These are phyloP conservation scores for Amphibalanus amphitrite DNA, from an alignment of 1,140 invertebrate species.

Conservation along the genomic window DNA sequence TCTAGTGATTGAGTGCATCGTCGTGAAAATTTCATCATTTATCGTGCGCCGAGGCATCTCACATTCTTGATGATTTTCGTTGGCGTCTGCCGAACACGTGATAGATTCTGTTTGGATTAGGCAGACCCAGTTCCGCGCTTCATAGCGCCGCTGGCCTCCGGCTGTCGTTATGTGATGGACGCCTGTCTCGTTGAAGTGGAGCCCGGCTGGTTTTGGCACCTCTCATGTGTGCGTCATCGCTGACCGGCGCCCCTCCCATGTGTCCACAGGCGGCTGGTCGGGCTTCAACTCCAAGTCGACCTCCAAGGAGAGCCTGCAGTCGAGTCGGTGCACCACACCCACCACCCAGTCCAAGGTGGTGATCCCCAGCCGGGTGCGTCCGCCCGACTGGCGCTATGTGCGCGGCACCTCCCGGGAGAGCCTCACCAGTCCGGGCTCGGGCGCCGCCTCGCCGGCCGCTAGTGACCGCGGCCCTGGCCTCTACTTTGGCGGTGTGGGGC, in stretches of 20 bases:
- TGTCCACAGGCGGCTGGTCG: conserved; percentile 17
- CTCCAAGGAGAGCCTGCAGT: conserved; percentile 19
- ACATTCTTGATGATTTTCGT: too few species aligned
- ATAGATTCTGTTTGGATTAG: too few species aligned
- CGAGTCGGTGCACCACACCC: conserved; percentile 14
- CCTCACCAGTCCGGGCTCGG: conserved; percentile 14
- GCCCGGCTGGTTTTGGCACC: too few species aligned
- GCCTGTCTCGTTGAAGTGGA: too few species aligned
- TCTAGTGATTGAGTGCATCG: too few species aligned
- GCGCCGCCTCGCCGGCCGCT: conserved; percentile 13
- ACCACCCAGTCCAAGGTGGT: conserved; percentile 18
- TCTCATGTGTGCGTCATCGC: conserved; percentile 11
- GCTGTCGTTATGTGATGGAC: too few species aligned
- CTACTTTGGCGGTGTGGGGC: conserved; percentile 17
- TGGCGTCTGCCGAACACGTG: too few species aligned
- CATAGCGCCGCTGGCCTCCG: too few species aligned
- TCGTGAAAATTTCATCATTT: too few species aligned
- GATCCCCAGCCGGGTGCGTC: conserved; percentile 17
- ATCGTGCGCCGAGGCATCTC: too few species aligned
- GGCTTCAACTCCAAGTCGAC: conserved; percentile 17
- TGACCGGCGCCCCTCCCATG: conserved; percentile 31
- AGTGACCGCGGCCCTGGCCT: conserved; percentile 14
- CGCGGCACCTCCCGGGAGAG: neutral
- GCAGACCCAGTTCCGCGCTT: too few species aligned
- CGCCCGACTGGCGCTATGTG: conserved; percentile 12